These are phyloP conservation scores for Dilophus febrilis DNA, from an alignment of 2,888 invertebrate genomes.

Conservation along the genomic window DNA sequence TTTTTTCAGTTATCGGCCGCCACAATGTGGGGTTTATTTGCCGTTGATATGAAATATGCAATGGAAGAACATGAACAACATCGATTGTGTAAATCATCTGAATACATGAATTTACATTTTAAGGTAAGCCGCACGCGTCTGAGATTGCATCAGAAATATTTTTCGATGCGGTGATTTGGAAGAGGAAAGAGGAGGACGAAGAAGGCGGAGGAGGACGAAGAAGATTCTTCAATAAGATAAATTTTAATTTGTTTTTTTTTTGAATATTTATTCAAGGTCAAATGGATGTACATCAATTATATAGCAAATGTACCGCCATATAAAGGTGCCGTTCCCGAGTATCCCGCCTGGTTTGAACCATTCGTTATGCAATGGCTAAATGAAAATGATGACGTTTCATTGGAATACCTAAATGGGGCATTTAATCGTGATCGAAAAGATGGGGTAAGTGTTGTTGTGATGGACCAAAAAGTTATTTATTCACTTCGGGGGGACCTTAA, in stretches of 20 bases:
- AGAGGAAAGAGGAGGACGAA: no score
- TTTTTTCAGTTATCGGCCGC: constrained; percentile 72
- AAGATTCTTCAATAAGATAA: no score
- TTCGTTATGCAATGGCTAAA: constrained; percentile 99
- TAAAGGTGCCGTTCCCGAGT: constrained; percentile 93
- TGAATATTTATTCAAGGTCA: constrained; percentile 38
- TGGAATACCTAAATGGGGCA: constrained; percentile 97
- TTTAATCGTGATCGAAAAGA: constrained; percentile 95
- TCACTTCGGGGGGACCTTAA: no score
- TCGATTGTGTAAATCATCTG: constrained; percentile 89
- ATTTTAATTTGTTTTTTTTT: background rate
- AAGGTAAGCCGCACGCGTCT: constrained; percentile 34
- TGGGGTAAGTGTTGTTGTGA: constrained; percentile 61
- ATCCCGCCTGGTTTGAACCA: constrained; percentile 99
- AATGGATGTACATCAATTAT: constrained; percentile 96
- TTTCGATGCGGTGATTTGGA: no score
- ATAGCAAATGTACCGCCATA: constrained; percentile 95
- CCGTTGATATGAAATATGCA: constrained; percentile 94
- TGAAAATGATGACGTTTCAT: constrained; percentile 97
- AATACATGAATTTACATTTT: constrained; percentile 99
- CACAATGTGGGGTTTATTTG: constrained; percentile 95
- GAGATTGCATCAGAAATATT: no score
- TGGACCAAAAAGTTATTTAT: no score
- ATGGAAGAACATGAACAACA: constrained; percentile 96
- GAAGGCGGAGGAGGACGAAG: no score